Evolutionary conservation across 2,888 invertebrate species (phyloP).

Genomic region (Lysandra coridon): DNA sequence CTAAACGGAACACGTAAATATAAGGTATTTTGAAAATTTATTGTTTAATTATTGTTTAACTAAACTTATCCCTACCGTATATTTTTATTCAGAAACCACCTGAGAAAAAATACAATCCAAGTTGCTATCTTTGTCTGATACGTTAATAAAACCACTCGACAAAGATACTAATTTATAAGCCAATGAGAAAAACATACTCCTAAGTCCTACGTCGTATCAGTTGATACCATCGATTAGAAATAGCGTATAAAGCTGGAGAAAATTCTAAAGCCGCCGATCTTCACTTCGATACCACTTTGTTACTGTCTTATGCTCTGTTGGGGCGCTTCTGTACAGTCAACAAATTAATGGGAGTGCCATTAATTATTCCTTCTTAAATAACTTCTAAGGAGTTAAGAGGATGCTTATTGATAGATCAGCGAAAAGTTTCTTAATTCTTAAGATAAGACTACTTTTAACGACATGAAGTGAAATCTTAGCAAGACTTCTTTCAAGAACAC

Average conservation of each 20-base stretch:
- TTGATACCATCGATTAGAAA: background rate
- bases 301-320: background rate
- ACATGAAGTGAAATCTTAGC: no score
- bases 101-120: no score
- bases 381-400: background rate
- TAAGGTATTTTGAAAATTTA: no score
- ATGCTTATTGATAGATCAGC: background rate
- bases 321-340: background rate
- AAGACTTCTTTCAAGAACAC: no score
- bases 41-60: no score
- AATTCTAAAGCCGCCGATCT: background rate
- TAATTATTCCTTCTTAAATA: constrained; percentile 4
- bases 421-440: background rate
- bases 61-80: no score
- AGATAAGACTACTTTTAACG: background rate
- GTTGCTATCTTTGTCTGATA: no score
- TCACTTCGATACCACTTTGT: background rate
- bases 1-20: no score
- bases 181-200: no score
- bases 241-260: background rate
- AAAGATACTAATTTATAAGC: no score
- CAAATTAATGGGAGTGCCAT: constrained; percentile 7
- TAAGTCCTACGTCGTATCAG: background rate
- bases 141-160: no score
- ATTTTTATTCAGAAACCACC: no score